Percentiles rank a stretch among this genome's conserved stretches.
These are phyloP conservation scores for Pteruthius melanotis DNA, from an alignment of 2,113 vertebrate species.

Conservation along the genomic window DNA sequence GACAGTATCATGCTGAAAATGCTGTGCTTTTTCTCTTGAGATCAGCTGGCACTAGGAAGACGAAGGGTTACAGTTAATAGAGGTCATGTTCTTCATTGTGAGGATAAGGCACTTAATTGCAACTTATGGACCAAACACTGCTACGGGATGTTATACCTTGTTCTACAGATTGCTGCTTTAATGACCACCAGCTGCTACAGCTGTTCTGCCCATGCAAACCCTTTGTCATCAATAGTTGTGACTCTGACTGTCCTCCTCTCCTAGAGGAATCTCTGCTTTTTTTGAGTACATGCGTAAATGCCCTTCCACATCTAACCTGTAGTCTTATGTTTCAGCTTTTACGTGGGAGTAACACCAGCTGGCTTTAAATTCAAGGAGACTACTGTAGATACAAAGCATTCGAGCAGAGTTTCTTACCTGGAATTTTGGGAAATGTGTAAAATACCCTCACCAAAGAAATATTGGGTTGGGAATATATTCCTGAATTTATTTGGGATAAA, in stretches of 20 bases:
- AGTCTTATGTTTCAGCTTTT: not conserved
- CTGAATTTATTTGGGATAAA: not conserved
- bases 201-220: not conserved
- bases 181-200: not conserved
- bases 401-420: not conserved
- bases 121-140: not conserved
- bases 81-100: not conserved
- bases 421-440: not conserved
- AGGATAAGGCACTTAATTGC: not conserved
- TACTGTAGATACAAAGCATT: not conserved
- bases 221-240: not conserved
- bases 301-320: not conserved
- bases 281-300: not conserved
- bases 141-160: not conserved
- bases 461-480: not conserved
- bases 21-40: not conserved
- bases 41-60: not conserved
- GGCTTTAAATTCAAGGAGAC: not conserved
- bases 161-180: not conserved
- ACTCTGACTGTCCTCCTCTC: not conserved
- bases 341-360: not conserved
- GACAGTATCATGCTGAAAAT: not conserved
- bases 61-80: not conserved
- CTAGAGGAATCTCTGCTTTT: not conserved
- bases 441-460: not conserved